These are phyloP conservation scores for Oreotragus oreotragus DNA, from an alignment of 2,113 vertebrate species.

Conservation along the genomic window DNA sequence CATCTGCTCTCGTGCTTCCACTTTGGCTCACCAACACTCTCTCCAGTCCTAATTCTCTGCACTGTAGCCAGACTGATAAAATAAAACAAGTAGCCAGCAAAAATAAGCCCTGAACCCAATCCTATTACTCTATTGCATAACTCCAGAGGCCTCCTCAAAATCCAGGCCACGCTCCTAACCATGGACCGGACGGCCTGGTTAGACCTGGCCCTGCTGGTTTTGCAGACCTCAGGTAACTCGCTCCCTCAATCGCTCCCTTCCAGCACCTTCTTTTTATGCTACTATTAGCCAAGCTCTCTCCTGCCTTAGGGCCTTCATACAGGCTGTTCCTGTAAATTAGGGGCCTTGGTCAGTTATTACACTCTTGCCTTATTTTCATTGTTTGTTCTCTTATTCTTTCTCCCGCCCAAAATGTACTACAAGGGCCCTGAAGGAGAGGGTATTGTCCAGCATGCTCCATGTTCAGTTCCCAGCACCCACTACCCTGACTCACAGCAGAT, in stretches of 20 bases:
- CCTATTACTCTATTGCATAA: background rate
- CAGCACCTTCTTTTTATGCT: background rate
- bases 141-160: background rate
- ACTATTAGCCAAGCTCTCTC: background rate
- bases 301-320: background rate
- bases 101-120: background rate
- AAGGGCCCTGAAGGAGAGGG: background rate
- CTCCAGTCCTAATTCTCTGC: background rate
- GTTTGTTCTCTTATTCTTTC: background rate
- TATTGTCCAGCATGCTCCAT: background rate
- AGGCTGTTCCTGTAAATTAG: background rate
- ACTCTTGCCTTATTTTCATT: background rate
- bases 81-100: background rate
- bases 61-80: background rate
- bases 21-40: background rate
- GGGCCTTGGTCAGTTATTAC: background rate
- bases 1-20: background rate
- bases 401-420: background rate
- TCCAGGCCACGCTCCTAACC: background rate
- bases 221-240: background rate
- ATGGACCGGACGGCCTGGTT: accelerated
- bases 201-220: background rate
- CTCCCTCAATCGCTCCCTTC: background rate
- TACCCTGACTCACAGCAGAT: background rate
- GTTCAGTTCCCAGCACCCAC: background rate